Evolutionary conservation across 2,113 vertebrate species (phyloP), one percentile per base, ranked within the genome.

Genomic region (Kryptolebias marmoratus): DNA sequence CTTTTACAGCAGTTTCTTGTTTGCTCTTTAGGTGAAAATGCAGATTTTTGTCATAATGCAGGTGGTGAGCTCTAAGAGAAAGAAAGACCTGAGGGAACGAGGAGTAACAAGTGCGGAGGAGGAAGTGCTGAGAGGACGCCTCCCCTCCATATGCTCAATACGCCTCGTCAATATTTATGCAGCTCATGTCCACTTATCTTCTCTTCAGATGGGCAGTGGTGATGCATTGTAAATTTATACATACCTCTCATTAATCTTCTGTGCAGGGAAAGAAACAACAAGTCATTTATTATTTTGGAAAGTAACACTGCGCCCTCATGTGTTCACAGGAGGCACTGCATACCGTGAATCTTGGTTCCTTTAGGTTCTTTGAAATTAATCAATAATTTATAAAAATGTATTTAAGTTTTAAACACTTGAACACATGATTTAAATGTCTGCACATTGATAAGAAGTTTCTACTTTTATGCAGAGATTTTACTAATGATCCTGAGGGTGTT

Each of bases 321-420:
- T 92, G 91, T 71, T 81, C 75, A 82, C 65, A 71, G 2, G 48
- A 22, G 36, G 72, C 0, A 83, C 14, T 88, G 48, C 85, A 80
- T 15, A 3, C 11, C 53, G 15, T n/a, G 30, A 42, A 2, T 44
- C 1, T 11, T 2, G 1, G 2, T 14, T 15, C 2, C 2, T 44
- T 15, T 27, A 60, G 22, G 6, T 8, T 28, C 54, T 31, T 28
- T 11, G 11, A 55, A 55, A 11, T 28, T 27, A 28, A 28, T 4
- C 28, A 49, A 49, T 18, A 49, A 56, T 5, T 16, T 13, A 55
- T 55, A 49, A 2, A 11, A 7, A 7, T 48, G 3, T 3, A 36
- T 4, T 36, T 36, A 36, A 3, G 39, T 42, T 42, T 42, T 8
- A 42, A 42, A 42, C 39, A 42, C 39, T 10, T 42, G 39, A 36